Evolutionary conservation across 1,140 invertebrate species (phyloP).

Genomic region (Lucilia cuprina): DNA sequence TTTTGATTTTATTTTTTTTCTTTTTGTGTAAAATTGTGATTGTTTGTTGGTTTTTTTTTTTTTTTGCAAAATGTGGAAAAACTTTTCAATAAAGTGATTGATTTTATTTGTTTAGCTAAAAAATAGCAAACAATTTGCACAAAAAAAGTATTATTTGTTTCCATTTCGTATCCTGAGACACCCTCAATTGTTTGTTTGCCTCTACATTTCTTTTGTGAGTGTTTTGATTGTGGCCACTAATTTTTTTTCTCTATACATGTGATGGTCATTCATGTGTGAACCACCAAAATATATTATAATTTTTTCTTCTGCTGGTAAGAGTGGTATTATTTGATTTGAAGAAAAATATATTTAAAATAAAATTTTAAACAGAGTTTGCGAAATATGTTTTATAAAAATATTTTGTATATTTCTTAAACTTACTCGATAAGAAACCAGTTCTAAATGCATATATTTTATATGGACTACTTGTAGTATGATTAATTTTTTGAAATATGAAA

Average conservation of each 20-base stretch:
- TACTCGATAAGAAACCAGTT: too few species aligned
- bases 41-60: not conserved
- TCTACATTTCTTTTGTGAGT: not conserved
- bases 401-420: too few species aligned
- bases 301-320: not conserved
- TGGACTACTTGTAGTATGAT: too few species aligned
- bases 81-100: constrained; percentile 28
- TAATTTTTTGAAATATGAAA: too few species aligned
- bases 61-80: not conserved
- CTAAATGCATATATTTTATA: too few species aligned
- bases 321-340: not conserved
- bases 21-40: not conserved
- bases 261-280: constrained; percentile 27
- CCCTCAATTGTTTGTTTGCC: not conserved
- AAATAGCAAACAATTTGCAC: not conserved
- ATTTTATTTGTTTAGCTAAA: constrained; percentile 20
- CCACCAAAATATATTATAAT: not conserved
- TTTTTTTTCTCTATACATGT: not conserved
- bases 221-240: constrained; percentile 5
- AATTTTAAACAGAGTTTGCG: not conserved
- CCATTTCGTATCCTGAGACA: not conserved
- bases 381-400: not conserved
- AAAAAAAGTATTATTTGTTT: constrained; percentile 30
- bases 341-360: not conserved
- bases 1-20: not conserved